Evolutionary conservation across 2,113 vertebrate species (phyloP), one percentile per base, ranked within the genome.

Genomic region (Kryptolebias marmoratus): DNA sequence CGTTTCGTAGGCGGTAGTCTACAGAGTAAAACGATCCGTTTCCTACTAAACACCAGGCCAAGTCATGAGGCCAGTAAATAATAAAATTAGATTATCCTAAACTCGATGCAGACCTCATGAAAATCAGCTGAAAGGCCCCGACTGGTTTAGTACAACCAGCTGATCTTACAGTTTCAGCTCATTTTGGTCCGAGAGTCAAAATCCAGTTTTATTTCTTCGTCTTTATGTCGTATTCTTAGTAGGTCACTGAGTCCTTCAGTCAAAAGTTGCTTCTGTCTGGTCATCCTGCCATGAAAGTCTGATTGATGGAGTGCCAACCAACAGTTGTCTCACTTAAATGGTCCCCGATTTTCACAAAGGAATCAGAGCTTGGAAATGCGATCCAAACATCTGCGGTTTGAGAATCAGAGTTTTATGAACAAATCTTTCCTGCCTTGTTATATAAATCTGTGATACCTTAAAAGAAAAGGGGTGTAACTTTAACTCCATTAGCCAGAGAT

Each of bases 71-170:
- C 73, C 75, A 78, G 83, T 84, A 80, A 72, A 47, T 45, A 63
- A 59, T 68, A 22, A 52, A 87, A 90, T 90, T 79, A 56, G 71
- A 86, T 91, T 86, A 78, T 31, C 45, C 75, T 58, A 59, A 80
- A 77, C 53, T 48, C 75, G 86, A 75, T 85, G 77, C 49, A 64
- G 47, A 62, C 48, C 59, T 79, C 44, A 68, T 80, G 79, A 81
- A 87, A 79, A 81, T 83, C 75, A 44, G 53, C 72, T 18, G 28
- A 32, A 49, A 70, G 64, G 60, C 73, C 67, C 22, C 16, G 9
- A 27, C 69, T 39, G 39, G 64, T 82, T 78, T 64, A 30, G 62
- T 36, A 42, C 49, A 42, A 42, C 31, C n/a, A 30, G 49, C 48
- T 77, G 50, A 82, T 79, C 64, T 16, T 59, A 56, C 68, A 36